A percentile compares a stretch with the other conserved stretches of the same genome.
These are phyloP conservation scores for Drosophila tsacasi DNA, from an alignment of 1,140 invertebrate genomes.

Conservation along the genomic window DNA sequence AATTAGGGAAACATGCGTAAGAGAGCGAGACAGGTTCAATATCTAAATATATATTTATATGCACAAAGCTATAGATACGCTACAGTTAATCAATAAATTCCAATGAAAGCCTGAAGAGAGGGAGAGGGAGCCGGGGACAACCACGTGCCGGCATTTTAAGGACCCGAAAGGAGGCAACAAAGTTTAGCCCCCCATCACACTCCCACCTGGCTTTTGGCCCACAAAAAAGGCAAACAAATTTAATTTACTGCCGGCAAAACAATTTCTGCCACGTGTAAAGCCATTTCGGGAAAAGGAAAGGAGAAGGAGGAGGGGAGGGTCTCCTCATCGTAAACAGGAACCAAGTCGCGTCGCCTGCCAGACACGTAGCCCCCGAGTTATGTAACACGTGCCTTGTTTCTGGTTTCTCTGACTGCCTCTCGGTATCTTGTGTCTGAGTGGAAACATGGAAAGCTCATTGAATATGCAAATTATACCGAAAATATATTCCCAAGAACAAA, in stretches of 20 bases:
- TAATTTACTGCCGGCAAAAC: slow-evolving; percentile 77
- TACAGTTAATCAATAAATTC: slow-evolving; percentile 73
- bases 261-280: slow-evolving; percentile 78
- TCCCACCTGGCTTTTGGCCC: background rate
- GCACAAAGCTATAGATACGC: slow-evolving; percentile 13
- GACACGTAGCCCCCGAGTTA: slow-evolving; percentile 74
- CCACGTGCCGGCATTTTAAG: slow-evolving; percentile 65
- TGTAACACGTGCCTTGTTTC: slow-evolving; percentile 69
- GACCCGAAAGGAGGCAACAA: slow-evolving; percentile 7
- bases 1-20: slow-evolving; percentile 25
- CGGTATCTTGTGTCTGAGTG: slow-evolving; percentile 25
- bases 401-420: slow-evolving; percentile 27
- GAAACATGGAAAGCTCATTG: slow-evolving; percentile 68
- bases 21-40: slow-evolving; percentile 11
- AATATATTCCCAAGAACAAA: slow-evolving; percentile 53
- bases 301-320: background rate
- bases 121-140: slow-evolving; percentile 28
- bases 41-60: slow-evolving; percentile 14
- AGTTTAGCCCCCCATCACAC: slow-evolving; percentile 5
- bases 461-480: slow-evolving; percentile 82
- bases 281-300: slow-evolving; percentile 3
- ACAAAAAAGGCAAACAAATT: slow-evolving; percentile 69
- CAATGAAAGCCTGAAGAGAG: slow-evolving; percentile 1
- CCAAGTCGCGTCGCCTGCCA: slow-evolving; percentile 58
- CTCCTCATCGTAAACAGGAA: slow-evolving; percentile 28